A percentile compares a stretch with the other conserved stretches of the same genome.
phyloP scores from a whole-genome alignment of 2,113 vertebrate species.

The Dissostichus mawsoni region DNA sequence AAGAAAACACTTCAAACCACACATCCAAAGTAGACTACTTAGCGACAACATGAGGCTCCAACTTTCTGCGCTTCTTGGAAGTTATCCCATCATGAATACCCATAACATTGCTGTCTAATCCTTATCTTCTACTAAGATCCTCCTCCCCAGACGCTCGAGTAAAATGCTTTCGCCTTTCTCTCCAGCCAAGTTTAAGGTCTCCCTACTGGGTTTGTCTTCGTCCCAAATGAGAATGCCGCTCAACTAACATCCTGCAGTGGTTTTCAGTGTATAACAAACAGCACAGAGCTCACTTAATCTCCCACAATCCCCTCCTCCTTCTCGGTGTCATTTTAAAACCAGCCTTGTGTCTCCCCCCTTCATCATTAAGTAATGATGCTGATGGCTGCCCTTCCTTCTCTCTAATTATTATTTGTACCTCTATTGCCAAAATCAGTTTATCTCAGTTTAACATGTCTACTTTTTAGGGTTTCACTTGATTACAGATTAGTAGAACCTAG shows the following conservation, averaged over 20 bases:
- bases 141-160: slow-evolving; percentile 33
- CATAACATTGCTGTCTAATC: slow-evolving; percentile 54
- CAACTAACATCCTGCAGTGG: slow-evolving; percentile 72
- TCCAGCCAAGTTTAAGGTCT: slow-evolving; percentile 59
- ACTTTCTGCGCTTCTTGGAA: slow-evolving; percentile 43
- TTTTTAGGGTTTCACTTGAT: slow-evolving; percentile 49
- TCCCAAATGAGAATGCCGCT: slow-evolving; percentile 69
- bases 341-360: slow-evolving; percentile 72
- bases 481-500: slow-evolving; percentile 31
- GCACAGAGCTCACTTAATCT: slow-evolving; percentile 79
- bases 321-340: slow-evolving; percentile 71
- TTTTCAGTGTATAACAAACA: slow-evolving; percentile 70
- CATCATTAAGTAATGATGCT: slow-evolving; percentile 72
- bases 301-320: slow-evolving; percentile 77
- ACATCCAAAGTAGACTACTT: slow-evolving; percentile 56
- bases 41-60: slow-evolving; percentile 31
- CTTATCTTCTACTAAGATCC: slow-evolving; percentile 61
- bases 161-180: slow-evolving; percentile 44
- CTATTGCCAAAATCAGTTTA: slow-evolving; percentile 31
- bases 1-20: slow-evolving; percentile 1
- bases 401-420: not conserved
- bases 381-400: slow-evolving; percentile 41
- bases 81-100: slow-evolving; percentile 52
- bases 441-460: slow-evolving; percentile 50
- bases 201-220: slow-evolving; percentile 53